Evolutionary conservation across 2,888 invertebrate species (phyloP), one percentile per base, ranked within the genome.

Genomic region (Lordiphosa fenestrarum): DNA sequence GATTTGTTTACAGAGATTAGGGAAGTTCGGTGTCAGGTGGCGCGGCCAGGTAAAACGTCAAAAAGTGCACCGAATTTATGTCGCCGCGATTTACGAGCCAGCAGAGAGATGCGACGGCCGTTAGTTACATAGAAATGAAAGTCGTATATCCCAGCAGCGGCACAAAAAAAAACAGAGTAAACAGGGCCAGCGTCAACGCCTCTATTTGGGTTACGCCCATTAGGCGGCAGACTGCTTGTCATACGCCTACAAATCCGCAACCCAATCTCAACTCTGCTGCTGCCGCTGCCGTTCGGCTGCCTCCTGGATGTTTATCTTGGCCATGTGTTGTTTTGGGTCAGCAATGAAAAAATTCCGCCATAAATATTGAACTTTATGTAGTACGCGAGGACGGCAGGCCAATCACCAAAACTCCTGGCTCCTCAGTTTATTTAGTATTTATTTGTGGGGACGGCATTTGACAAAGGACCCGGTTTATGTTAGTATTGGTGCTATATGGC

Each of bases 331-430:
- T 40, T 53, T 36, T 33, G 58, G 46, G 42, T 41, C 46, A 38
- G 39, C 19, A n/a, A 33, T 39, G 19, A 64, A 59, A 40, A 63
- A 70, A 59, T 53, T 55, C 60, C 36, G 59, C 66, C 85, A 80
- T 80, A 83, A 80, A 85, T 80, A 83, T 83, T 73, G 66, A 80
- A 80, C 83, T 80, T 80, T 80, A 80, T 80, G 85, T 83, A 75
- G 73, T 80, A 63, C 66, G 65, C 67, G 62, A 15, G 15, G 65
- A 62, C 54, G 72, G 46, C 66, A 47, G 63, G 58, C 37, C 58
- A 59, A 61, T 61, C 61, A 54, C 41, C 61, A 63, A 63, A 61
- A 25, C 30, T 25, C 55, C 55, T 48, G 44, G 30, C 47, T 38
- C 46, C 46, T 46, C 63, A 64, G 47, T 62, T 64, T 62, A 56